Evolutionary conservation across 2,113 vertebrate genomes (phyloP).

Genomic region (Mixornis gularis): DNA sequence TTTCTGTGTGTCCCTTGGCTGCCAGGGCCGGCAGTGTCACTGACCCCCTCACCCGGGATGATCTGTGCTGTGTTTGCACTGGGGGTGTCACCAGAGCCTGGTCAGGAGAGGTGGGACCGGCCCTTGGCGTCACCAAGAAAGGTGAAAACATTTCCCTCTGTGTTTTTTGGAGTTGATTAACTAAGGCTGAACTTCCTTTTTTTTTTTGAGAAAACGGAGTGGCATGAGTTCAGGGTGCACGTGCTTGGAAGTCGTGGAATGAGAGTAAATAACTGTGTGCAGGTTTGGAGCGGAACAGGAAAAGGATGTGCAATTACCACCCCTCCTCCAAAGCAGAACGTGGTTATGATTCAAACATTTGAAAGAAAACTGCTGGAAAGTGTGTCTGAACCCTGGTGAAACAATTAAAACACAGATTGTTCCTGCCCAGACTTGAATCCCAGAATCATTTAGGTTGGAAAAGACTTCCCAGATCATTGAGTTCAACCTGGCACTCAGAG

Average conservation of each 20-base stretch:
- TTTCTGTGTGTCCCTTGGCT: background rate
- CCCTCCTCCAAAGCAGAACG: background rate
- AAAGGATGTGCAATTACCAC: background rate
- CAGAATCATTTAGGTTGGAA: background rate
- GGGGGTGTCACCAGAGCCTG: background rate
- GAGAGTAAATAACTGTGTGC: background rate
- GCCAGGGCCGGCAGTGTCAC: background rate
- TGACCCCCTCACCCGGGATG: background rate
- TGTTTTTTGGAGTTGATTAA: background rate
- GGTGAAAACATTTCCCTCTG: background rate
- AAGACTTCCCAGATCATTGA: background rate
- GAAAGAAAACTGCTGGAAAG: background rate
- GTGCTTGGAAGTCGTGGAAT: background rate
- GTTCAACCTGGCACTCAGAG: background rate
- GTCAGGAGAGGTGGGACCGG: background rate
- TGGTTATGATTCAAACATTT: background rate
- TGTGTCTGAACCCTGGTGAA: background rate
- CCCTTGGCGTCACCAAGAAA: background rate
- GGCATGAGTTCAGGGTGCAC: background rate
- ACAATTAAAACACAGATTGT: background rate
- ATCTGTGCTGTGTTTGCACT: conserved; percentile 11
- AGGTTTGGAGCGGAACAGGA: background rate
- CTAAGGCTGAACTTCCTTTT: background rate
- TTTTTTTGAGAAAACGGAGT: background rate
- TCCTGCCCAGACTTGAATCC: background rate